Percentiles rank a stretch among this genome's conserved stretches.
Evolutionary conservation across 2,113 vertebrate species (phyloP).

Genomic region (Anolis sagrei): DNA sequence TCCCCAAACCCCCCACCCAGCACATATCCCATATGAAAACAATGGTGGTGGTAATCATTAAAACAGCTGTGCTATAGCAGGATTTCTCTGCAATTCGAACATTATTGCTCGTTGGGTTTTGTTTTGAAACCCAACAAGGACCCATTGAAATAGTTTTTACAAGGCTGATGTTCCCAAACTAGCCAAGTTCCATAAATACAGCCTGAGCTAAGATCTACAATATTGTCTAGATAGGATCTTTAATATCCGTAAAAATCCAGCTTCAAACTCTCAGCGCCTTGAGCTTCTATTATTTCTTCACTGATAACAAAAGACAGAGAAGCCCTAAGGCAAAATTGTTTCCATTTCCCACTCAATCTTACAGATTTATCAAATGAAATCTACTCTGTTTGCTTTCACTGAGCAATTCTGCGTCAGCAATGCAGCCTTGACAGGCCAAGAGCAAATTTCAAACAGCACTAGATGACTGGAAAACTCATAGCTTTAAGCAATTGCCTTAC

Average conservation of each 20-base stretch:
- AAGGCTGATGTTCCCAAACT: neutral
- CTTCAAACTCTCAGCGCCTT: neutral
- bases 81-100: neutral
- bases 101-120: neutral
- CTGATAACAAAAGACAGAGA: neutral
- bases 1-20: too few relatives aligned
- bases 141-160: neutral
- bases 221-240: constrained; percentile 54
- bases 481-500: neutral
- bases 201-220: rapidly evolving
- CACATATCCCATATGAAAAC: neutral
- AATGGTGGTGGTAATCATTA: neutral
- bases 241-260: constrained; percentile 56
- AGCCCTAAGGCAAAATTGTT: neutral
- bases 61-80: neutral
- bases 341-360: neutral
- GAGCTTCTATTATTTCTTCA: constrained; percentile 2
- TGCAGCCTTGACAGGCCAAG: neutral
- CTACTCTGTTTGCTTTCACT: rapidly evolving
- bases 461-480: neutral
- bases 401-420: neutral
- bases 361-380: neutral
- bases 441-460: neutral
- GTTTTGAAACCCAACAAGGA: neutral
- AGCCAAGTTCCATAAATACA: neutral